phyloP scores from a whole-genome alignment of 2,888 invertebrate genomes.

The Hydrotaea cyrtoneurina region DNA sequence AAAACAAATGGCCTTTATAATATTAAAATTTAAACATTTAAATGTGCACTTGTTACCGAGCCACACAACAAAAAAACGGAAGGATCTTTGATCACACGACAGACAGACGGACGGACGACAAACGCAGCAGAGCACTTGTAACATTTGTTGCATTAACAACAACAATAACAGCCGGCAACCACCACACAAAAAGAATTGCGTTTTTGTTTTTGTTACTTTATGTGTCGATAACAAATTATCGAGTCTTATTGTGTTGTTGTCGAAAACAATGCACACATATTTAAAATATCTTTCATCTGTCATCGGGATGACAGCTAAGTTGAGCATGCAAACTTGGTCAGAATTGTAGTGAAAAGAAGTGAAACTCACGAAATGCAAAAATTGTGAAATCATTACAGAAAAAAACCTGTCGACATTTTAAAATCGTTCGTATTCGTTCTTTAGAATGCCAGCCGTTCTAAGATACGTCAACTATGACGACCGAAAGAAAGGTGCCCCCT shows the following conservation, averaged over 20 bases:
- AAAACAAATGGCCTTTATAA: constrained; percentile 56
- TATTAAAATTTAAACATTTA: constrained; percentile 50
- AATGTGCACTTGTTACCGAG: constrained; percentile 49
- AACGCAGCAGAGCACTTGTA: neutral
- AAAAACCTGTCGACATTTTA: constrained; percentile 64
- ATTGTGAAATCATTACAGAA: constrained; percentile 64
- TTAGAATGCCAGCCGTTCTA: constrained; percentile 46
- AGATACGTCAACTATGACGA: constrained; percentile 22
- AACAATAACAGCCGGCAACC: neutral
- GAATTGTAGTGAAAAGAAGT: constrained; percentile 42
- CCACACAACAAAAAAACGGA: neutral
- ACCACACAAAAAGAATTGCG: constrained; percentile 63
- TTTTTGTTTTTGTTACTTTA: constrained; percentile 16
- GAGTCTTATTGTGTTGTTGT: constrained; percentile 21
- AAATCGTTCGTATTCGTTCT: constrained; percentile 39
- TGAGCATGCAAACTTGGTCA: constrained; percentile 65
- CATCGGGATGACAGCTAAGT: constrained; percentile 65
- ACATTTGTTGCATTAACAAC: constrained; percentile 48
- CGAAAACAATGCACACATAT: constrained; percentile 47
- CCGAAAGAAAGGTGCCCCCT: neutral
- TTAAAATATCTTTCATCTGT: constrained; percentile 66
- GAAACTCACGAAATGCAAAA: constrained; percentile 2
- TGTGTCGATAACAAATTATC: constrained; percentile 64
- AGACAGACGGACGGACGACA: constrained; percentile 16
- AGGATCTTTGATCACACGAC: constrained; percentile 7